Evolutionary conservation across 2,113 vertebrate species (phyloP).

Genomic region (Psilopsiagon aymara): DNA sequence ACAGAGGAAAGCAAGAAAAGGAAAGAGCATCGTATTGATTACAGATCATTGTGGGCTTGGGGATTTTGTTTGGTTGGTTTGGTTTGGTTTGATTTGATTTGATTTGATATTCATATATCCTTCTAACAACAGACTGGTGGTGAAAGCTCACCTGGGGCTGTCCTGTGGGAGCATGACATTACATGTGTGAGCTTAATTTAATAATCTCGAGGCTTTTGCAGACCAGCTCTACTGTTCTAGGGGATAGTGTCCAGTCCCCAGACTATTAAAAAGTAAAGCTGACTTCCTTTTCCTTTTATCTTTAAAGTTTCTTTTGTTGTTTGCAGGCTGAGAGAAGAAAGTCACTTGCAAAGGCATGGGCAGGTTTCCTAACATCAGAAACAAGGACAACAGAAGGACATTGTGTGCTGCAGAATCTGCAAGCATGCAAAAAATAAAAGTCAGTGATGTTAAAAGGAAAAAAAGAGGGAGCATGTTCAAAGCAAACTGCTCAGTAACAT

Average conservation of each 20-base stretch:
- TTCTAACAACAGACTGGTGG: background rate
- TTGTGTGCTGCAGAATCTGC: constrained; percentile 12
- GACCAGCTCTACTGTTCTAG: background rate
- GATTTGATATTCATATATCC: background rate
- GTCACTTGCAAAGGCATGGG: background rate
- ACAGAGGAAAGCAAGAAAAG: background rate
- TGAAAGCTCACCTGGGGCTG: background rate
- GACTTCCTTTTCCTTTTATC: constrained; percentile 32
- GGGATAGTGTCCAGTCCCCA: constrained; percentile 7
- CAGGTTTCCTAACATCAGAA: constrained; percentile 36
- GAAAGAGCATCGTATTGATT: constrained; percentile 16
- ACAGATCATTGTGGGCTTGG: background rate
- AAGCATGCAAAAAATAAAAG: background rate
- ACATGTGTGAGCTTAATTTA: background rate
- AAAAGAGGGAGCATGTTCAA: background rate
- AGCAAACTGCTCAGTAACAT: background rate
- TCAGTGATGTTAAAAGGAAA: background rate
- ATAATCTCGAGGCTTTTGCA: background rate
- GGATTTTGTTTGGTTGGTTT: background rate
- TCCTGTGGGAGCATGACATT: background rate
- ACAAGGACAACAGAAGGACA: constrained; percentile 49
- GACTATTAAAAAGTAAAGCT: constrained; percentile 32
- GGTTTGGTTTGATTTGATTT: background rate
- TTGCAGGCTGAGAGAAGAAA: constrained; percentile 21
- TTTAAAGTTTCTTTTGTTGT: constrained; percentile 55